phyloP scores from a whole-genome alignment of 1,140 invertebrate genomes.

The Apis laboriosa region DNA sequence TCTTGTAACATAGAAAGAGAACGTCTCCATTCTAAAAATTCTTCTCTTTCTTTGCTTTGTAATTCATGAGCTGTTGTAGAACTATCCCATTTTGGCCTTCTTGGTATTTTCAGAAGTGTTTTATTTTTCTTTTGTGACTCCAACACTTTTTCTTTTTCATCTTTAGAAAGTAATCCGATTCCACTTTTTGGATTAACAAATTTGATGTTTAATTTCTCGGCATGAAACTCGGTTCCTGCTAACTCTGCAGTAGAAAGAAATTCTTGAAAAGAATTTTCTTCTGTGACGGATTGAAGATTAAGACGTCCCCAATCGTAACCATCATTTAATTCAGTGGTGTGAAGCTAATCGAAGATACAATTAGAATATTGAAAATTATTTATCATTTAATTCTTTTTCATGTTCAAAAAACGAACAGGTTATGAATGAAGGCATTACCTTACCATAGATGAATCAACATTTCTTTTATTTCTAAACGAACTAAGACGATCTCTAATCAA shows the following conservation, averaged over 20 bases:
- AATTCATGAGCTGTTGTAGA: conserved; percentile 90
- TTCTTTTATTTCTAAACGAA: conserved; percentile 81
- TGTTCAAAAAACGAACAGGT: conserved; percentile 13
- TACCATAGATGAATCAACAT: conserved; percentile 82
- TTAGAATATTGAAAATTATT: conserved; percentile 13
- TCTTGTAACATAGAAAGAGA: conserved; percentile 91
- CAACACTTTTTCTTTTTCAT: conserved; percentile 84
- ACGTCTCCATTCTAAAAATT: conserved; percentile 94
- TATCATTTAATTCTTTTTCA: not conserved
- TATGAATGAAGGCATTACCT: conserved; percentile 49
- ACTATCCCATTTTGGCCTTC: conserved; percentile 91
- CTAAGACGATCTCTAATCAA: conserved; percentile 90
- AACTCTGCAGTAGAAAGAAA: conserved; percentile 96
- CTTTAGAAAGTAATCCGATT: conserved; percentile 84
- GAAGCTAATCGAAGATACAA: conserved; percentile 83
- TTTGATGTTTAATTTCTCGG: conserved; percentile 94
- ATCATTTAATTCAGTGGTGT: conserved; percentile 93
- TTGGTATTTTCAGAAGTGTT: conserved; percentile 88
- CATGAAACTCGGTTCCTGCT: conserved; percentile 95
- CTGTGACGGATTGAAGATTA: conserved; percentile 96
- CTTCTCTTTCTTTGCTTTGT: conserved; percentile 87
- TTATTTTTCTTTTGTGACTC: conserved; percentile 86
- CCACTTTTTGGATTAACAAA: conserved; percentile 85
- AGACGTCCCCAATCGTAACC: conserved; percentile 94
- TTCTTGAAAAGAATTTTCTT: conserved; percentile 97